Conservation (phyloP, 2,797 vertebrate species). For the Anas capensis region DNA sequence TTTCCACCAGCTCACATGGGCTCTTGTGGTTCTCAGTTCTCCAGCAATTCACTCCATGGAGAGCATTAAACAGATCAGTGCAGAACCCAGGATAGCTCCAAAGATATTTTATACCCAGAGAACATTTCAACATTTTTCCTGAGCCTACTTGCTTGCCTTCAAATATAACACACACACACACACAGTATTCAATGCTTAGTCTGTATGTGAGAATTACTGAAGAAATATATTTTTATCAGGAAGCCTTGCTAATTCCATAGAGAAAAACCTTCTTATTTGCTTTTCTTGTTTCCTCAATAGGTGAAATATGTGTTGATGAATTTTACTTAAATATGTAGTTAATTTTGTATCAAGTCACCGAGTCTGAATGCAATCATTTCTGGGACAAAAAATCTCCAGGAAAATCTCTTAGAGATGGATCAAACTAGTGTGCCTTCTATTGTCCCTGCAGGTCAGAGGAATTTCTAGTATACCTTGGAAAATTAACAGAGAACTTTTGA, state of each 20-base stretch:
- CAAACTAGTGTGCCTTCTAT: background rate
- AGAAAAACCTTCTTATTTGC: background rate
- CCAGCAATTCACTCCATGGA: background rate
- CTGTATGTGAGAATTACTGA: background rate
- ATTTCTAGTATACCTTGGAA: background rate
- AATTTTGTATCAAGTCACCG: background rate
- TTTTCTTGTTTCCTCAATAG: background rate
- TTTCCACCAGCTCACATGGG: fast-evolving
- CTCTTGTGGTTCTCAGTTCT: background rate
- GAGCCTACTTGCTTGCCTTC: background rate
- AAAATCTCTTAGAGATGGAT: background rate
- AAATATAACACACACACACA: background rate
- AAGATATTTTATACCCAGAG: background rate
- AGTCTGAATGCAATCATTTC: background rate
- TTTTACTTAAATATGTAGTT: background rate
- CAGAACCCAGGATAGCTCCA: background rate
- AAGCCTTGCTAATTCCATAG: background rate
- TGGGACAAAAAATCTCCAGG: background rate
- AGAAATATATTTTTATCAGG: background rate
- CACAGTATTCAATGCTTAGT: background rate
- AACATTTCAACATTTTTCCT: background rate
- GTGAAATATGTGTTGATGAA: background rate
- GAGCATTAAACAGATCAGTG: background rate
- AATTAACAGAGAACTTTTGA: background rate
- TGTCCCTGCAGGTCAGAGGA: background rate